A percentile compares a stretch with the other conserved stretches of the same genome.
Evolutionary conservation across 2,797 vertebrate species (phyloP).

Genomic region (Toxotes lorentzi): DNA sequence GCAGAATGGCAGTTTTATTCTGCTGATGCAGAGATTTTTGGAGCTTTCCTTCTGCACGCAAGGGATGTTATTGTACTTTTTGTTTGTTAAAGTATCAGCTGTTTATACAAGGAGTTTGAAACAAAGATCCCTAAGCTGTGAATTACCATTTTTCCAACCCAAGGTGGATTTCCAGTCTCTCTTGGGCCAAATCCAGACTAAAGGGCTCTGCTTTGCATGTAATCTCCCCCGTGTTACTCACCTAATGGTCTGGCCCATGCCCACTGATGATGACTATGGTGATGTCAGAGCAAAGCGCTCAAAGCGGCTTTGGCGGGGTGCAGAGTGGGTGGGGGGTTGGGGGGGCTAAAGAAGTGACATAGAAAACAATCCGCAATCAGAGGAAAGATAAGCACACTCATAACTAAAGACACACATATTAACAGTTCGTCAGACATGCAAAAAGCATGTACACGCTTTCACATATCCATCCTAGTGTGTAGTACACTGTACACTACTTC

Average conservation of each 20-base stretch:
- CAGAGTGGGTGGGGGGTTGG: conserved; percentile 43
- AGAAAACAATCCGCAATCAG: conserved; percentile 56
- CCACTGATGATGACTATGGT: conserved; percentile 68
- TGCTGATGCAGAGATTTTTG: conserved; percentile 71
- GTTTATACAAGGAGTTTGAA: conserved; percentile 36
- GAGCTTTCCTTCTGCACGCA: conserved; percentile 38
- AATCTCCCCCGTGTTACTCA: conserved; percentile 59
- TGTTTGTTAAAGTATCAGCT: conserved; percentile 33
- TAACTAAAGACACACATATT: conserved; percentile 16
- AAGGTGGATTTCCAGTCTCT: conserved; percentile 50
- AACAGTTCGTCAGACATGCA: not conserved
- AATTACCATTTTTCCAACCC: conserved; percentile 23
- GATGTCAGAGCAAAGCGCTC: conserved; percentile 80
- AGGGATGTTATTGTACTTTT: conserved; percentile 29
- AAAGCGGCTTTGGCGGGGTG: conserved; percentile 77
- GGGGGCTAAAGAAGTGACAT: conserved; percentile 62
- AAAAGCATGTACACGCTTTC: conserved; percentile 16
- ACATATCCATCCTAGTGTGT: conserved; percentile 16
- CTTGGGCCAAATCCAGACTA: conserved; percentile 22
- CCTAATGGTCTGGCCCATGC: conserved; percentile 69
- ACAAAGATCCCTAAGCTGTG: conserved; percentile 32
- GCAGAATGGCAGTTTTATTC: conserved; percentile 59
- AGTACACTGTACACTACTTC: conserved; percentile 6
- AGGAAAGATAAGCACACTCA: conserved; percentile 31
- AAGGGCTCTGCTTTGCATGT: conserved; percentile 55